A percentile compares a stretch with the other conserved stretches of the same genome.
These are phyloP conservation scores for Oreohelix idahoensis DNA, from an alignment of 1,140 invertebrate species.

Conservation along the genomic window DNA sequence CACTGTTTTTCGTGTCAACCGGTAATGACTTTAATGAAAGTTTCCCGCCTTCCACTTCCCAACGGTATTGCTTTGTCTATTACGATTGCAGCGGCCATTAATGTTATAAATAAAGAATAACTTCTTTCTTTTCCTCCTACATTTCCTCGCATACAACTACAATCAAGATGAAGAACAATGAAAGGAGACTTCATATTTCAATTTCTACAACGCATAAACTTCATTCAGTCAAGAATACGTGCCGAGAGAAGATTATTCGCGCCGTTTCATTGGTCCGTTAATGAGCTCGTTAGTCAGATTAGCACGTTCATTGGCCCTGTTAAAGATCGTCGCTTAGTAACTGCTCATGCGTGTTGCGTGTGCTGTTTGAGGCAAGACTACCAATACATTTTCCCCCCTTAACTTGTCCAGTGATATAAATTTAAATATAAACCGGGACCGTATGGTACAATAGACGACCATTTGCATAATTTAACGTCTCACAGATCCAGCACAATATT, in stretches of 20 bases:
- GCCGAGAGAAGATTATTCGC: not conserved
- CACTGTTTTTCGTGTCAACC: no score
- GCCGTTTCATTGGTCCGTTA: not conserved
- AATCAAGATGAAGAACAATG: no score
- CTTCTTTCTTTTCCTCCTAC: no score
- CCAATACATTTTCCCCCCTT: not conserved
- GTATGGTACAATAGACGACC: not conserved
- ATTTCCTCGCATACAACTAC: no score
- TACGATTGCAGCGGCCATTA: no score
- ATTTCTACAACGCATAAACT: no score
- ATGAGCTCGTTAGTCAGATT: constrained; percentile 9
- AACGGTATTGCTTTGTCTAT: no score
- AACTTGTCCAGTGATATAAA: not conserved
- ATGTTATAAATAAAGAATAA: no score
- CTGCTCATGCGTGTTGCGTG: not conserved
- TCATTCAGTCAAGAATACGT: not conserved
- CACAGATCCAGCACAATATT: not conserved
- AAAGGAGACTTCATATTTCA: no score
- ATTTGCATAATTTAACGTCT: not conserved
- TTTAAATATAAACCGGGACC: not conserved
- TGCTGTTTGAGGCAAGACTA: not conserved
- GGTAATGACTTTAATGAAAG: no score
- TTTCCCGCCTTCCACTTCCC: no score
- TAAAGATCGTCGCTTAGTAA: not conserved
- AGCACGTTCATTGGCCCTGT: not conserved